Evolutionary conservation across 1,140 invertebrate species (phyloP).

Genomic region (Metaphire vulgaris): DNA sequence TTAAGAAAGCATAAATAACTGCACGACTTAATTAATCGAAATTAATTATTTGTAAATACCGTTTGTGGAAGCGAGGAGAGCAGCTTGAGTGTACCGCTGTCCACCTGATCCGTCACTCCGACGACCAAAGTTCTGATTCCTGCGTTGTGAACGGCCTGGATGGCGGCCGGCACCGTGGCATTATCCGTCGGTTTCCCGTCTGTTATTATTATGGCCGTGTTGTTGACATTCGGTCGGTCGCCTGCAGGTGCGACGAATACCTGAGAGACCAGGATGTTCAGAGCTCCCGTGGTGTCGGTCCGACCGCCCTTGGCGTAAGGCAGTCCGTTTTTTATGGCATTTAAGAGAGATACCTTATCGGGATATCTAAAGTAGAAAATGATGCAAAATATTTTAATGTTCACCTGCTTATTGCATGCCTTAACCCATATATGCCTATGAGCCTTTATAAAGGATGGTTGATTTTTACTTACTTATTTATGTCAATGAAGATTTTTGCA

Average conservation of each 20-base stretch:
- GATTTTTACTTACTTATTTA: no score
- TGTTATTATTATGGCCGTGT: slow-evolving; percentile 21
- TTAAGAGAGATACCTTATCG: slow-evolving; percentile 9
- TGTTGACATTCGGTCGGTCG: slow-evolving; percentile 22
- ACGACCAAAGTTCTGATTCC: slow-evolving; percentile 15
- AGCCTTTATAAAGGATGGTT: no score
- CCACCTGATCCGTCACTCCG: slow-evolving; percentile 18
- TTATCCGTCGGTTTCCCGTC: slow-evolving; percentile 15
- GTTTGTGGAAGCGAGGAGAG: slow-evolving; percentile 17
- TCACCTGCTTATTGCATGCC: no score
- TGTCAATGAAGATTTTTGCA: no score
- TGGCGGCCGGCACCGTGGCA: neutral
- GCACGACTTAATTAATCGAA: no score
- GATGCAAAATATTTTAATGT: no score
- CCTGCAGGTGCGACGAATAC: slow-evolving; percentile 13
- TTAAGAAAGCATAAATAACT: no score
- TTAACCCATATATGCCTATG: no score
- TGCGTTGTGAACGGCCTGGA: neutral
- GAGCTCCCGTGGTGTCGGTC: slow-evolving; percentile 23
- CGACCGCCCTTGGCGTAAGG: slow-evolving; percentile 11
- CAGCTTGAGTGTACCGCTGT: neutral
- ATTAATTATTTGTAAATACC: no score
- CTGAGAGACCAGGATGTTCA: slow-evolving; percentile 12
- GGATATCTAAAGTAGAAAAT: no score
- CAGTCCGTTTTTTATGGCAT: slow-evolving; percentile 11